Evolutionary conservation across 2,888 invertebrate species (phyloP).

Genomic region (Xiphydria camelus): DNA sequence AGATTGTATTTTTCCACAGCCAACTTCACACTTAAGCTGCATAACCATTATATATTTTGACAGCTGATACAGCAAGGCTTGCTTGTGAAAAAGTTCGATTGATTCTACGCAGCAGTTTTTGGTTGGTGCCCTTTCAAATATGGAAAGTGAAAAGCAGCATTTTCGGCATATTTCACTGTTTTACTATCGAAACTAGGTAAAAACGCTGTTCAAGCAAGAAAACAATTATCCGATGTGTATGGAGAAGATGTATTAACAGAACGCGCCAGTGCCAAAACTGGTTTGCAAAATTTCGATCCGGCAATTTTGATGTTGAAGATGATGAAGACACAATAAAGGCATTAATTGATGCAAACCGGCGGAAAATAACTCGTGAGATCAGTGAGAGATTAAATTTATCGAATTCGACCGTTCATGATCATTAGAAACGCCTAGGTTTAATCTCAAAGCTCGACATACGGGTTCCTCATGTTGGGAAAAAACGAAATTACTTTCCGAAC

Average conservation of each 20-base stretch:
- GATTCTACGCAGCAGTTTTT: constrained; percentile 29
- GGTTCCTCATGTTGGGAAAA: constrained; percentile 21
- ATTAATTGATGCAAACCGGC: constrained; percentile 25
- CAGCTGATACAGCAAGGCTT: too few relatives aligned
- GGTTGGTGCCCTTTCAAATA: constrained; percentile 26
- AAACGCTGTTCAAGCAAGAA: constrained; percentile 21
- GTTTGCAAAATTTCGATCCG: constrained; percentile 33
- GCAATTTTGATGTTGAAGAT: constrained; percentile 28
- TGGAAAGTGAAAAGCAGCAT: constrained; percentile 24
- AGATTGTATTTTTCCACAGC: constrained; percentile 2
- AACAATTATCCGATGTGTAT: constrained; percentile 22
- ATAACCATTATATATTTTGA: constrained; percentile 29
- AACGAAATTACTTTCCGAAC: too few relatives aligned
- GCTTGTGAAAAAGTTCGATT: constrained; percentile 21
- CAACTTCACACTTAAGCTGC: constrained; percentile 6
- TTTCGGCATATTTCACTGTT: too few relatives aligned
- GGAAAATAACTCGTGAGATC: constrained; percentile 30
- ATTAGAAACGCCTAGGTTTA: constrained; percentile 26
- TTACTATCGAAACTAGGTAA: constrained; percentile 26
- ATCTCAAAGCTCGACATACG: constrained; percentile 20
- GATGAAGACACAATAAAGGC: constrained; percentile 25
- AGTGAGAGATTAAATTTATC: constrained; percentile 27
- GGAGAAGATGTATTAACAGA: constrained; percentile 25
- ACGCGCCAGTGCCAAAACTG: constrained; percentile 29
- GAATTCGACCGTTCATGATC: constrained; percentile 17